Evolutionary conservation across 2,888 invertebrate genomes (phyloP).

Genomic region (Protophormia terraenovae): DNA sequence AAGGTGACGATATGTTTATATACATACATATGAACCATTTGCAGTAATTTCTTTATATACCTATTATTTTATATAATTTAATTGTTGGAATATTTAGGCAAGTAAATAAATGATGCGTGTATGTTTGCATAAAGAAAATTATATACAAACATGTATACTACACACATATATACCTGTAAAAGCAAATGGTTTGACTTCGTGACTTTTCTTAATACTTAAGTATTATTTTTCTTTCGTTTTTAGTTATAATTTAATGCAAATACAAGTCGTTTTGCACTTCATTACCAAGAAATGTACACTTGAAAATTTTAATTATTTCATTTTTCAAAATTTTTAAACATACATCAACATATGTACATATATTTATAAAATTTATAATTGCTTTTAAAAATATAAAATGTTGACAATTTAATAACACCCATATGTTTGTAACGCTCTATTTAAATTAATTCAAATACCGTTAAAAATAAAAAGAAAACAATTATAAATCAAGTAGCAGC

Average conservation of each 20-base stretch:
- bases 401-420: no score
- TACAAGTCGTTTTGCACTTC: background rate
- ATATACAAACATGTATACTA: background rate
- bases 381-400: background rate
- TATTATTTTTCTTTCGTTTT: background rate
- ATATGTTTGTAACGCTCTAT: no score
- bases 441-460: no score
- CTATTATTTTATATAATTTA: conserved; percentile 21
- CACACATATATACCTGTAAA: background rate
- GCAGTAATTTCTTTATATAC: background rate
- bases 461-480: no score
- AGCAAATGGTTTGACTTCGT: conserved; percentile 12
- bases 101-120: background rate
- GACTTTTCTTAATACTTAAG: background rate
- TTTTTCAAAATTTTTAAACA: background rate
- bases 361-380: background rate
- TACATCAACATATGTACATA: no score
- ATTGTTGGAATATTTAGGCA: conserved; percentile 29
- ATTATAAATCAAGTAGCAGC: no score
- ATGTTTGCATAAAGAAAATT: background rate
- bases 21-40: background rate
- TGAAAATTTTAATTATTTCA: conserved; percentile 31
- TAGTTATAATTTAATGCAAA: background rate
- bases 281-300: background rate
- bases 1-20: background rate